A percentile compares a stretch with the other conserved stretches of the same genome.
phyloP scores from a whole-genome alignment of 37 sponge, comb jelly and placozoan species.

The Petrosia ficiformis region DNA sequence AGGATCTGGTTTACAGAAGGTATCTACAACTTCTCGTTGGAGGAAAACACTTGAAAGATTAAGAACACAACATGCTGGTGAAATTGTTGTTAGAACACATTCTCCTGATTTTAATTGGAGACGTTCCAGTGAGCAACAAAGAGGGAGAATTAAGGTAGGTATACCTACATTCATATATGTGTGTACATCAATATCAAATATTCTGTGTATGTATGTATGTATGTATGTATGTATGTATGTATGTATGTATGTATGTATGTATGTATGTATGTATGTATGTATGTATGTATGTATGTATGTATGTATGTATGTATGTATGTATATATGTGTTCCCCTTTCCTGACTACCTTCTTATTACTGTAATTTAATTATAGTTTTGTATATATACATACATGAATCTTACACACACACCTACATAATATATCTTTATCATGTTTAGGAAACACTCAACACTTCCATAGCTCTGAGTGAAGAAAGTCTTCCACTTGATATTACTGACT shows the following conservation, averaged over 20 bases:
- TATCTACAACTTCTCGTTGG: conserved; percentile 29
- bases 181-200: background rate
- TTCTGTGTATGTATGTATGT: background rate
- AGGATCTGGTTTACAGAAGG: background rate
- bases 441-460: conserved; percentile 64
- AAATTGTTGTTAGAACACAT: background rate
- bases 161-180: background rate
- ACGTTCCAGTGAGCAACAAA: background rate
- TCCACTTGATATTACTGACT: conserved; percentile 16
- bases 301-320: too few relatives aligned
- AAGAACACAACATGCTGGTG: conserved; percentile 10
- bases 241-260: too few relatives aligned
- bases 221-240: too few relatives aligned
- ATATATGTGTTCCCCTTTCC: too few relatives aligned
- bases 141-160: background rate
- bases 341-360: too few relatives aligned
- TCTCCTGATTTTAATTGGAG: background rate
- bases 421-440: background rate
- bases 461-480: conserved; percentile 56
- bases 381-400: background rate
- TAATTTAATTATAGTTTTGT: too few relatives aligned
- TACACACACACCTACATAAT: background rate
- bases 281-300: too few relatives aligned
- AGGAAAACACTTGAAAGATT: conserved; percentile 33
- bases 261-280: too few relatives aligned